A percentile compares a stretch with the other conserved stretches of the same genome.
phyloP scores from a whole-genome alignment of 1,140 invertebrate species.

The Tetragnatha versicolor region DNA sequence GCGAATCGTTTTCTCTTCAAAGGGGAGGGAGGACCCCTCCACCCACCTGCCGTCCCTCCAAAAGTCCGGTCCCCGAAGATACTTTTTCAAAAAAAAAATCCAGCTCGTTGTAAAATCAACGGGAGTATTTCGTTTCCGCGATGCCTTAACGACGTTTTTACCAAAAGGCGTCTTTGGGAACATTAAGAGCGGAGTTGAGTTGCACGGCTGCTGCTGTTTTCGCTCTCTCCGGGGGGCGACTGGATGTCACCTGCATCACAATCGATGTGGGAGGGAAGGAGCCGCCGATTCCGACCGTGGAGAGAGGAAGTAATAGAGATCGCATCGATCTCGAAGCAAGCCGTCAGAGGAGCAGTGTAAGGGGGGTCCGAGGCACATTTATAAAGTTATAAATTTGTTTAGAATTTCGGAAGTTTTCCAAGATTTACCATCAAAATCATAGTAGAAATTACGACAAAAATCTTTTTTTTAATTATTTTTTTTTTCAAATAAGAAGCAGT shows the following conservation, averaged over 20 bases:
- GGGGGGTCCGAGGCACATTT: no score
- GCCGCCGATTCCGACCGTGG: not conserved
- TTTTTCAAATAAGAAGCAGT: no score
- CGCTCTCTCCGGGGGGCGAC: not conserved
- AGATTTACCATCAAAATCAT: no score
- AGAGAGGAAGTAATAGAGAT: not conserved
- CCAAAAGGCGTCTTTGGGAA: not conserved
- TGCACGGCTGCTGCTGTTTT: slow-evolving; percentile 3
- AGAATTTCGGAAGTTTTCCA: no score
- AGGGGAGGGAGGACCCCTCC: not conserved
- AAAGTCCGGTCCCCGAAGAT: no score
- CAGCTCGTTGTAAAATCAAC: slow-evolving; percentile 10
- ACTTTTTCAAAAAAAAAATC: not conserved
- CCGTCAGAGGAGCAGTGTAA: no score
- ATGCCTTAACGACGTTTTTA: slow-evolving; percentile 11
- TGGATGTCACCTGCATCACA: slow-evolving; percentile 18
- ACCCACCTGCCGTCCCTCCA: no score
- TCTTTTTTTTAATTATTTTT: no score
- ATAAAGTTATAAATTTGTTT: no score
- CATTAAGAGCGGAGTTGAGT: slow-evolving; percentile 16
- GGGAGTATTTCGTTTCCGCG: not conserved
- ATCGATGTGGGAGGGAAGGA: no score
- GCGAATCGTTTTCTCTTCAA: not conserved
- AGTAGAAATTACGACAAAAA: no score
- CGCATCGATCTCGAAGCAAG: not conserved